A percentile compares a stretch with the other conserved stretches of the same genome.
Evolutionary conservation across 2,113 vertebrate species (phyloP).

Genomic region (Larimichthys crocea): DNA sequence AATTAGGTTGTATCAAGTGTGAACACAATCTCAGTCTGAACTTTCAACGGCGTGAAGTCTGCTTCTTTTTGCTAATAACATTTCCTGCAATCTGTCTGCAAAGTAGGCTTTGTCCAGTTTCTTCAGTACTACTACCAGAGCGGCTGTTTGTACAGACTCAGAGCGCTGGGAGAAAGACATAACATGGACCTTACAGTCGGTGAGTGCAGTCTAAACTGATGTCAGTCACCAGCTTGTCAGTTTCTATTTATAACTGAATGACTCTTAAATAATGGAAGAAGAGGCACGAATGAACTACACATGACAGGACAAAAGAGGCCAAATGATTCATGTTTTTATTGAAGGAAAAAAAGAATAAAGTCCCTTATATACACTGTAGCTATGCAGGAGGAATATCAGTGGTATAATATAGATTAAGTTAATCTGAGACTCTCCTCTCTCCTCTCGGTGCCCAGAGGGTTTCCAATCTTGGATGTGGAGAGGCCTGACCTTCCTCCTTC

Average conservation of each 20-base stretch:
- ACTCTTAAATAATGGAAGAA: background rate
- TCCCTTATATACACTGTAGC: background rate
- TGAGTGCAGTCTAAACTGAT: conserved; percentile 64
- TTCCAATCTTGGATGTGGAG: conserved; percentile 99
- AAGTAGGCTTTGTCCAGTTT: conserved; percentile 95
- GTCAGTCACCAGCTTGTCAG: background rate
- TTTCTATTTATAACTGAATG: background rate
- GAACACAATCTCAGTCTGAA: too few species aligned
- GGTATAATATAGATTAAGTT: background rate
- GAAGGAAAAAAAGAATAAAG: too few species aligned
- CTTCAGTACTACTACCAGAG: conserved; percentile 99
- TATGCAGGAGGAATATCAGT: background rate
- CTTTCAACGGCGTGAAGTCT: too few species aligned
- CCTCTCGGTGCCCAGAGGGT: conserved; percentile 86
- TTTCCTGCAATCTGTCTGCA: background rate
- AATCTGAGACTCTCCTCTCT: background rate
- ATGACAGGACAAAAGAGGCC: background rate
- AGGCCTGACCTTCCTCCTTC: conserved; percentile 95
- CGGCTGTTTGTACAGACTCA: conserved; percentile 92
- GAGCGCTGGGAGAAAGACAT: conserved; percentile 94
- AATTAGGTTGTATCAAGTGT: too few species aligned
- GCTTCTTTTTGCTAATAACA: too few species aligned
- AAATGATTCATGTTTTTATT: background rate
- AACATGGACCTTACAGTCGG: conserved; percentile 97
- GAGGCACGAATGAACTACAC: background rate